Evolutionary conservation across 2,797 vertebrate species (phyloP).

Genomic region (Eulemur coronatus): DNA sequence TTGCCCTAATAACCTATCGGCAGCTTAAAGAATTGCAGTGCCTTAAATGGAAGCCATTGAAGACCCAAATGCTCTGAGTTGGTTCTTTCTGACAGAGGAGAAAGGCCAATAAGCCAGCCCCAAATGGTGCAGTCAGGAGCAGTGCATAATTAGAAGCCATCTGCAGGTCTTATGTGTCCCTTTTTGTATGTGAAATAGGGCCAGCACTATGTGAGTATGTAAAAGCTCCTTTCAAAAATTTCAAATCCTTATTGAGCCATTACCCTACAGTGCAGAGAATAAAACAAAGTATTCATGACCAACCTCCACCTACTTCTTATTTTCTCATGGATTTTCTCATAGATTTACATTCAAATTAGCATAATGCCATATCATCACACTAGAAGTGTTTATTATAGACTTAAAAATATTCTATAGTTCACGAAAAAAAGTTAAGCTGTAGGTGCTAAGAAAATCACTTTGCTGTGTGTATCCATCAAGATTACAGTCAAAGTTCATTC

Average conservation of each 20-base stretch:
- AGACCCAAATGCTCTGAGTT: slow-evolving; percentile 39
- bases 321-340: slow-evolving; percentile 62
- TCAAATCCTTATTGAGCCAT: slow-evolving; percentile 68
- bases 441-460: slow-evolving; percentile 51
- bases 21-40: not conserved
- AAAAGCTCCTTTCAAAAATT: slow-evolving; percentile 64
- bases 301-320: slow-evolving; percentile 45
- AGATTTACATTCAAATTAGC: slow-evolving; percentile 67
- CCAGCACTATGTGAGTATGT: slow-evolving; percentile 59
- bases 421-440: slow-evolving; percentile 5
- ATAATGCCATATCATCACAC: slow-evolving; percentile 53
- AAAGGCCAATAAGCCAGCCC: slow-evolving; percentile 70
- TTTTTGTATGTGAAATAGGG: slow-evolving; percentile 72
- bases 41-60: slow-evolving; percentile 28
- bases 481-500: slow-evolving; percentile 33
- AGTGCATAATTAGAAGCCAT: slow-evolving; percentile 74
- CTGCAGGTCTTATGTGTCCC: slow-evolving; percentile 48
- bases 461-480: not conserved
- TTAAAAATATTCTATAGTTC: slow-evolving; percentile 58
- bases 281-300: slow-evolving; percentile 67
- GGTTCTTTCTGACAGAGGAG: slow-evolving; percentile 68
- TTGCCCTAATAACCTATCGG: not conserved
- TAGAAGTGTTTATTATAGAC: slow-evolving; percentile 62
- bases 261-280: slow-evolving; percentile 49
- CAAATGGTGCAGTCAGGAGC: slow-evolving; percentile 68